Evolutionary conservation across 2,888 invertebrate species (phyloP), one percentile per base, ranked within the genome.

Genomic region (Drosophila niveifrons): DNA sequence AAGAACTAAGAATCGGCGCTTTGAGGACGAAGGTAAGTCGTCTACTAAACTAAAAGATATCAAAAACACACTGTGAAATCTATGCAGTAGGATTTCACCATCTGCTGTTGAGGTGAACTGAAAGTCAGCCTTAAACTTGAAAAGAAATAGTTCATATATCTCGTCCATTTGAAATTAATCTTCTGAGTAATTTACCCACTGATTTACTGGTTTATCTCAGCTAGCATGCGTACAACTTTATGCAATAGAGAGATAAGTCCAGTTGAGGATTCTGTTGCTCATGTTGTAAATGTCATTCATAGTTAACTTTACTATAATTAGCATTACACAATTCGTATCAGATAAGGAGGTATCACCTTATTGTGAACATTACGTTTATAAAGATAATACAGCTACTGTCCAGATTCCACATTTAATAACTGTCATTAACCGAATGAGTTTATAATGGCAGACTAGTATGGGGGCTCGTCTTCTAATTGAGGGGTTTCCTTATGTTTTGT

Each of bases 1-100:
- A 4, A 59, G 43, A n/a, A 2, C 23, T 2, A 66, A 75, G 6
- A 76, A 76, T 79, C 75, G 79, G 7, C 65, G 79, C 6, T 76
- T 53, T 10, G 71, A 76, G 8, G 58, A 56, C 44, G 75, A 75
- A 56, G 71, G 75, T 78, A 50, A 3, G 11, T 48, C 28, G 1
- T 13, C 6, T 8, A 6, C 11, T 18, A 0, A 34, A 17, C 23
- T 13, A 29, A 29, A 6, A 15, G 18, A 23, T 34, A n/a, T 15
- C 6, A 17, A 11, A 2, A 50, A n/a, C 10, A n/a, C 23, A 8
- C 7, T 46, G 11, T 23, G 2, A 18, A 11, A 6, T 46, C 1
- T 6, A 23, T 23, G 23, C 44, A n/a, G n/a, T 10, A 11, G 48
- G 1, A 31, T 18, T 17, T 11, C 11, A 15, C 17, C 10, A 31